Percentiles rank a stretch among this genome's conserved stretches.
Evolutionary conservation across 1,140 invertebrate genomes (phyloP).

Genomic region (Zaprionus camerounensis): DNA sequence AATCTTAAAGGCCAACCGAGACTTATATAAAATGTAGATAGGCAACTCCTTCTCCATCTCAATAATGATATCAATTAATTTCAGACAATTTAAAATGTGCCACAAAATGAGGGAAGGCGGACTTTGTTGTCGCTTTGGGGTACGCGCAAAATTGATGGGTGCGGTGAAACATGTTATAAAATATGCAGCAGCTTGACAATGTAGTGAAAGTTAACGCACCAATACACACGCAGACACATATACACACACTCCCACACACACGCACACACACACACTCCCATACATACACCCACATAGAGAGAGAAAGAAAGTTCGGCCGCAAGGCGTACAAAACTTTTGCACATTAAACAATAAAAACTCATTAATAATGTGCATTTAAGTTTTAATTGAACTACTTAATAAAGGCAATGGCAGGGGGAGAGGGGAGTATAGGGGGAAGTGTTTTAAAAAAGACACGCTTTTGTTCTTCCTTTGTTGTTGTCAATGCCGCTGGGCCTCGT

Average conservation of each 20-base stretch:
- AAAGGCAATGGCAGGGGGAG: neutral
- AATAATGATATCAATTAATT: constrained; percentile 50
- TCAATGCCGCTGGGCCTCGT: constrained; percentile 43
- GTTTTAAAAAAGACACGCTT: constrained; percentile 15
- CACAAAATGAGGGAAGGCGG: constrained; percentile 4
- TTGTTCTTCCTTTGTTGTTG: constrained; percentile 20
- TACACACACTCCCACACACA: neutral
- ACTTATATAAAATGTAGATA: neutral
- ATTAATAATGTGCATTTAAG: constrained; percentile 82
- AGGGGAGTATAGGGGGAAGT: neutral
- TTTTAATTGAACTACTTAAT: constrained; percentile 83
- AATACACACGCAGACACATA: constrained; percentile 3
- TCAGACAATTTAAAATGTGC: constrained; percentile 53
- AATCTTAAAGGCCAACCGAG: neutral
- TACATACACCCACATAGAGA: neutral
- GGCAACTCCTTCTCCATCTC: neutral
- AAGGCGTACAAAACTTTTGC: constrained; percentile 57
- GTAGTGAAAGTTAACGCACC: constrained; percentile 36
- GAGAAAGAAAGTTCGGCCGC: constrained; percentile 39
- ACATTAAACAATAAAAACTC: constrained; percentile 80
- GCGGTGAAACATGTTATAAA: constrained; percentile 57
- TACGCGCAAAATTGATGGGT: constrained; percentile 45
- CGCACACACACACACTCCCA: neutral
- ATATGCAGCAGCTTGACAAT: constrained; percentile 54
- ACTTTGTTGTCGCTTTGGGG: neutral